Evolutionary conservation across 2,888 invertebrate genomes (phyloP), one percentile per base, ranked within the genome.

Genomic region (Drosophila setosimentum): DNA sequence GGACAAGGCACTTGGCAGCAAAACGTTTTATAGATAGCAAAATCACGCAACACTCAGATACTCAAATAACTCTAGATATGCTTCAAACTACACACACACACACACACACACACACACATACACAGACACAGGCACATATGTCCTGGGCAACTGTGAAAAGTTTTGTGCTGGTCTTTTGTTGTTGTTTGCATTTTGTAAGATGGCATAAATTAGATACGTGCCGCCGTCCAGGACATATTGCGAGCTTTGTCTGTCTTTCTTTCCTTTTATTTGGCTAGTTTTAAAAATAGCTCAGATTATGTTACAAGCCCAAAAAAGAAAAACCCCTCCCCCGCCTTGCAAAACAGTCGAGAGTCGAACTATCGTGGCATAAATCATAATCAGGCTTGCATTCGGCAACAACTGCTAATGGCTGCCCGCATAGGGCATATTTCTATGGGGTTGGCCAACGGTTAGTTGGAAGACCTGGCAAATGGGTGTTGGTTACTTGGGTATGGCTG

Each of bases 151-250:
- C 76, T 78, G 79, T 61, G 78, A 68, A 76, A 79, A 79, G 65
- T 83, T 83, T 82, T 76, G 72, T 85, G 82, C 80, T 83, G 83
- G 80, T 82, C 76, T 82, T 76, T 78, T 76, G 68, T 81, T 76
- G 76, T 66, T 79, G 84, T 86, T 83, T 81, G 81, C 77, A 81
- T 85, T 87, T 84, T 84, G 87, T 87, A 79, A 87, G 87, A 85
- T 85, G 73, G 84, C 84, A 87, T 87, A 85, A 85, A 85, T 85
- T 87, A 85, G 84, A 85, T 87, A 85, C 85, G 85, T 85, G 85
- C 82, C 73, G 65, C 64, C 73, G 67, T 69, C 66, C 78, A 80
- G 66, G 61, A 73, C 78, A 76, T 67, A 66, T 76, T 75, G 67
- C 71, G 53, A 49, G 69, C 74, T 32, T 57, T 67, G 27, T 21